These are phyloP conservation scores for Diceros bicornis DNA, from an alignment of 2,797 vertebrate species.

Conservation along the genomic window DNA sequence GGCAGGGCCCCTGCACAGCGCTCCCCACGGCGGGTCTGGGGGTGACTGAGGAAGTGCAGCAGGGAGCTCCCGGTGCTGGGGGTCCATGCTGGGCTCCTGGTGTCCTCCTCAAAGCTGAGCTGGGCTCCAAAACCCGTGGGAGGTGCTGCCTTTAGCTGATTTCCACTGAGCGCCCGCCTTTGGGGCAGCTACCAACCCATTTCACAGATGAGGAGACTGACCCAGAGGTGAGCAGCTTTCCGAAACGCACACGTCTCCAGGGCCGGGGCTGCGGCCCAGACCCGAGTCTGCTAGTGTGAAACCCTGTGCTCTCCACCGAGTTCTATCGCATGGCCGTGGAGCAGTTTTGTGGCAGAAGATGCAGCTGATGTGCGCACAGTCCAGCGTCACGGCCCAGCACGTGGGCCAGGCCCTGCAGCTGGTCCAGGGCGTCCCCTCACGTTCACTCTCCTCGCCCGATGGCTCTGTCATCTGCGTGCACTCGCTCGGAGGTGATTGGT, in stretches of 20 bases:
- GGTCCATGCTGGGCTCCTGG: neutral
- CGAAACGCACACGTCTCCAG: too few relatives aligned
- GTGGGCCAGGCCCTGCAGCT: neutral
- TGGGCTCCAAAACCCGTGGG: neutral
- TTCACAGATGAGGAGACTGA: neutral
- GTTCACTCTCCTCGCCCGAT: accelerated
- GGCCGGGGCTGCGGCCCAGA: neutral
- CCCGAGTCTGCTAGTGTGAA: neutral
- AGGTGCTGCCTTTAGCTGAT: neutral
- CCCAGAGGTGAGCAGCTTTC: neutral
- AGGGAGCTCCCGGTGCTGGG: neutral
- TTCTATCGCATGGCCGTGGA: neutral
- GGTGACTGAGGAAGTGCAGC: neutral
- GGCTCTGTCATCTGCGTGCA: neutral
- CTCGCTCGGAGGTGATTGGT: neutral
- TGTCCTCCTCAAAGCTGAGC: neutral
- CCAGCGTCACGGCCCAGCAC: accelerated
- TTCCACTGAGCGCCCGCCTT: neutral
- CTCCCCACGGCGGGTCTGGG: neutral
- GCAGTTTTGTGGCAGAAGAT: neutral
- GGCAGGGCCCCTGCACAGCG: neutral
- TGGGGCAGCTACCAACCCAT: neutral
- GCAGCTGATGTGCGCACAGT: neutral
- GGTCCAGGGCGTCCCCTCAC: neutral
- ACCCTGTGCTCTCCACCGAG: neutral